Conservation (phyloP, 2,113 vertebrate genomes). For the Pseudonaja textilis region DNA sequence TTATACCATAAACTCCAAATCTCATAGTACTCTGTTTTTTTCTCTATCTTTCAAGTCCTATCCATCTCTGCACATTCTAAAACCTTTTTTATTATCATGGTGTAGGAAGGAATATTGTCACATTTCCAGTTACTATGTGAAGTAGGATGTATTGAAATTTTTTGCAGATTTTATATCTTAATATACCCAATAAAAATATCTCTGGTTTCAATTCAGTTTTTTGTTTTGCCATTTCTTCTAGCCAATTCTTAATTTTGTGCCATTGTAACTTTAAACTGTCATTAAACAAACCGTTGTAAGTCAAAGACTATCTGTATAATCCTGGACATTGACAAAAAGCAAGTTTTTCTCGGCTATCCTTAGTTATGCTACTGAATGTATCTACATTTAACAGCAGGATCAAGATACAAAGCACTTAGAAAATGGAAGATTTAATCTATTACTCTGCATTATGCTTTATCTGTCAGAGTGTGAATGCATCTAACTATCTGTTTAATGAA, state of each 20-base stretch:
- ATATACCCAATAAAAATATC: too few species aligned
- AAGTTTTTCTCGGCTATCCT: not conserved
- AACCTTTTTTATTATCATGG: too few species aligned
- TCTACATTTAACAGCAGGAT: not conserved
- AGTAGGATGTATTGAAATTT: too few species aligned
- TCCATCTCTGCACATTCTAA: too few species aligned
- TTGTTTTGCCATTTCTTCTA: too few species aligned
- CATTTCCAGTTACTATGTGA: too few species aligned
- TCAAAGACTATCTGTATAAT: not conserved
- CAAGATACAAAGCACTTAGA: not conserved
- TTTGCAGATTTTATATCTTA: too few species aligned
- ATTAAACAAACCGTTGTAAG: not conserved
- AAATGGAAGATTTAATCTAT: not conserved
- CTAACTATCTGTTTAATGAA: not conserved
- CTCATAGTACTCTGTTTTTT: too few species aligned
- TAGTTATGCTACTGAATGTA: not conserved
- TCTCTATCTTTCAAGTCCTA: too few species aligned
- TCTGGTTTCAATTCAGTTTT: too few species aligned
- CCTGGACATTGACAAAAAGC: not conserved
- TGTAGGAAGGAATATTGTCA: too few species aligned
- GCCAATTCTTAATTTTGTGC: not conserved
- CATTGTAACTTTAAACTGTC: not conserved
- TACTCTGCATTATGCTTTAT: conserved; percentile 2
- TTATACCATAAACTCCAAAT: too few species aligned
- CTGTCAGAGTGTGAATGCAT: not conserved